phyloP scores from a whole-genome alignment of 2,113 vertebrate species.

The Fregata magnificens region DNA sequence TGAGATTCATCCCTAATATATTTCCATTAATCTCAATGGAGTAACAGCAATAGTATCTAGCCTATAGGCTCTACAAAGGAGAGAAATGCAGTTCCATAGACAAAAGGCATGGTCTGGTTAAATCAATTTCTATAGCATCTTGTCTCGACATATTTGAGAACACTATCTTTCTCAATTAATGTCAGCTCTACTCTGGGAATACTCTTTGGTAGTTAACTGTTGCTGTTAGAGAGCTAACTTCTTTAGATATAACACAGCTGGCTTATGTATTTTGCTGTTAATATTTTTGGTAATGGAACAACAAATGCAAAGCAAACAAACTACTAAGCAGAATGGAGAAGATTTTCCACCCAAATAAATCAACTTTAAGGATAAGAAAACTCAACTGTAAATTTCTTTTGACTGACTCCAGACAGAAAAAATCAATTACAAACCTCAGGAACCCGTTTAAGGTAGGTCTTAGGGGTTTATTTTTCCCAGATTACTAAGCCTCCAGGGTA shows the following conservation, averaged over 20 bases:
- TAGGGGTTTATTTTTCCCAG: background rate
- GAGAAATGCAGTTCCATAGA: background rate
- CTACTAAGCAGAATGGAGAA: background rate
- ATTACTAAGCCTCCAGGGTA: background rate
- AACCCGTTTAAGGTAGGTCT: background rate
- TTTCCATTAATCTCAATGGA: background rate
- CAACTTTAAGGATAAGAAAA: constrained; percentile 11
- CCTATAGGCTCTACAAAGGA: background rate
- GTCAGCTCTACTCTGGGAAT: constrained; percentile 49
- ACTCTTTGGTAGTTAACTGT: constrained; percentile 50
- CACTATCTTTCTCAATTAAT: constrained; percentile 58
- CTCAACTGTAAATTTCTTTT: background rate
- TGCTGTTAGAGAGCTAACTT: constrained; percentile 48
- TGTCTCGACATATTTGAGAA: constrained; percentile 33
- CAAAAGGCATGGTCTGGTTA: constrained; percentile 41
- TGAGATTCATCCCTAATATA: constrained; percentile 4
- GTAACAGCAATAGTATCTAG: background rate
- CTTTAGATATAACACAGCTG: constrained; percentile 45
- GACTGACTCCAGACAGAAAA: background rate
- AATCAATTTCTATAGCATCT: constrained; percentile 54
- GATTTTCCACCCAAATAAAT: constrained; percentile 31
- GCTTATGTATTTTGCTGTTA: constrained; percentile 32
- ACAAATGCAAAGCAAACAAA: background rate
- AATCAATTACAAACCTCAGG: background rate
- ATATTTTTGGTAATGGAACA: constrained; percentile 34